These are phyloP conservation scores for Phyllotis vaccarum DNA, from an alignment of 2,797 vertebrate species.

Conservation along the genomic window DNA sequence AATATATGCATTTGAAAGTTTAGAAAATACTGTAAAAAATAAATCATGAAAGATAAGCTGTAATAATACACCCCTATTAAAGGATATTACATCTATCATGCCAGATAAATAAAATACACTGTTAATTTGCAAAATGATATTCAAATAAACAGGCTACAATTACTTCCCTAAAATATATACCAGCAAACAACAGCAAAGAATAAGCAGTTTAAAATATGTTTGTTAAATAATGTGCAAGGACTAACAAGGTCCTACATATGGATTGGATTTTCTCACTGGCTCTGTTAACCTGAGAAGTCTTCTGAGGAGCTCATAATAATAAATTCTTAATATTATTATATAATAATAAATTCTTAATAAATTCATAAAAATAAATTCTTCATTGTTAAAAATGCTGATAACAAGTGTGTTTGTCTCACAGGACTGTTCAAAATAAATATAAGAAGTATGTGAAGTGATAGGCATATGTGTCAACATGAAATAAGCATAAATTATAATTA, in stretches of 20 bases:
- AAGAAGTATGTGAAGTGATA: neutral
- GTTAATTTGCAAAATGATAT: constrained; percentile 44
- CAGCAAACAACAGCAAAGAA: neutral
- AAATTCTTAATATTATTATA: no score
- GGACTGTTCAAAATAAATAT: neutral
- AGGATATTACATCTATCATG: constrained; percentile 17
- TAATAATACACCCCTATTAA: constrained; percentile 43
- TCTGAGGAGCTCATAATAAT: neutral
- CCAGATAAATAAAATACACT: constrained; percentile 32
- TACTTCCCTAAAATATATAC: constrained; percentile 54
- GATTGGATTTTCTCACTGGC: neutral
- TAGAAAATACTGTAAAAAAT: neutral
- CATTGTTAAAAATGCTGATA: neutral
- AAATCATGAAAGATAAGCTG: neutral
- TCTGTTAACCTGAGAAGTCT: neutral
- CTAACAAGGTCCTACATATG: neutral
- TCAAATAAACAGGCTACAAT: neutral
- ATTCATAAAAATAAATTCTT: no score
- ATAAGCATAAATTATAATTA: neutral
- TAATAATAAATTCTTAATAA: no score
- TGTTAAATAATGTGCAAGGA: neutral
- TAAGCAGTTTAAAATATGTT: neutral
- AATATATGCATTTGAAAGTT: neutral
- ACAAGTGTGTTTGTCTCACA: neutral
- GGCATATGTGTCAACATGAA: neutral